Evolutionary conservation across 2,797 vertebrate species (phyloP).

Genomic region (Pipistrellus kuhlii): DNA sequence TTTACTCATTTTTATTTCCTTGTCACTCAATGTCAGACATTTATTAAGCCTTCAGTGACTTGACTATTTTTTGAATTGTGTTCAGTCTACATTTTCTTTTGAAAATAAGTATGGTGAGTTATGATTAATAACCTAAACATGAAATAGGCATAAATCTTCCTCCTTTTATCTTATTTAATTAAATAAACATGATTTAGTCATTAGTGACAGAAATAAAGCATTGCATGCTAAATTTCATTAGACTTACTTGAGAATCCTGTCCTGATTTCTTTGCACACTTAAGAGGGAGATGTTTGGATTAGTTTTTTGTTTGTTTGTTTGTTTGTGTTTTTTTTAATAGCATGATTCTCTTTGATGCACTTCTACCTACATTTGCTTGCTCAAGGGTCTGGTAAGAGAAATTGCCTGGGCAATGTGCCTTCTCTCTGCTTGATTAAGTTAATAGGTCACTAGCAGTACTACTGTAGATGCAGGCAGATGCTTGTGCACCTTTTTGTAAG

Average conservation of each 20-base stretch:
- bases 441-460: background rate
- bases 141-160: background rate
- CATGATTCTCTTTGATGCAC: background rate
- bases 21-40: background rate
- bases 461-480: background rate
- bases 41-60: background rate
- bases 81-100: background rate
- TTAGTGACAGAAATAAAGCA: conserved; percentile 4
- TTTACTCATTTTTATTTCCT: background rate
- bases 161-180: background rate
- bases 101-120: background rate
- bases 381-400: background rate
- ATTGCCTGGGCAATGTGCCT: background rate
- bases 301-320: background rate
- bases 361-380: background rate
- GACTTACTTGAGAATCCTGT: background rate
- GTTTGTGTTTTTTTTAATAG: background rate
- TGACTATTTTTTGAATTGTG: background rate
- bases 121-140: background rate
- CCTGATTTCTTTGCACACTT: background rate
- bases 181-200: background rate
- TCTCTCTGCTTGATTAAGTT: background rate
- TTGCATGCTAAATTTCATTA: background rate
- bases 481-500: background rate
- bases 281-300: background rate